Base-by-base conservation (phyloP, 2,888 invertebrate species). In the Andrena fulva region DNA sequence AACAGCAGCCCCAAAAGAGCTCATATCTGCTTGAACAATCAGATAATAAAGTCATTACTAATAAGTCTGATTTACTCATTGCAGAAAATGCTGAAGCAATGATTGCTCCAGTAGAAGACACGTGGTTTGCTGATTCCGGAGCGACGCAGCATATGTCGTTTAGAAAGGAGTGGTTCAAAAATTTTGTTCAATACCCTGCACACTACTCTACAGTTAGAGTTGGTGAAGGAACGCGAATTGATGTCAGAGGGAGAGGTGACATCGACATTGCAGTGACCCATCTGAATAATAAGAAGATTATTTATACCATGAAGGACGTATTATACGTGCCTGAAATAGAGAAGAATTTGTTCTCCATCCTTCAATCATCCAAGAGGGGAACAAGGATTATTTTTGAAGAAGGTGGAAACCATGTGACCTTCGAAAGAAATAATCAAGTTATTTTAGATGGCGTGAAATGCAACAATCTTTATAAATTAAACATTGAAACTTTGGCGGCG, bases 71-170 rank as follows among this genome's bases (percentile, higher is more conserved):
- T 1, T 27, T 1, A 27, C 27, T 27, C 27, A 2, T 27, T 27
- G 27, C 27, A 27, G 27, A 27, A 27, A 27, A 27, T 27, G 27
- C 27, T 27, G 27, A 27, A 27, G 27, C 27, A 27, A 27, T 27
- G 27, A 27, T 27, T 27, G 27, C 27, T 27, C 27, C 27, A 27
- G 1, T 5, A 24, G 24, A 24, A n/a, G 42, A 42, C 42, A 42
- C 27, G 20, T 69, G 59, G 42, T 59, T 24, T 69, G 42, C 59
- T 2, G 69, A 35, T 59, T 69, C 56, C 27, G 59, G 27, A 2
- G 56, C 56, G 2, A 59, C 69, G 2, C 12, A 33, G 5, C 69
- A 66, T 66, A 27, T 66, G 27, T 50, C 29, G 10, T 16, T 29
- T 2, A 27, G 29, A 27, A 27, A 16, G 16, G 29, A 66, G 6